Percentiles rank a stretch among this genome's conserved stretches.
These are phyloP conservation scores for Callopanchax toddi DNA, from an alignment of 2,113 vertebrate species.

Conservation along the genomic window DNA sequence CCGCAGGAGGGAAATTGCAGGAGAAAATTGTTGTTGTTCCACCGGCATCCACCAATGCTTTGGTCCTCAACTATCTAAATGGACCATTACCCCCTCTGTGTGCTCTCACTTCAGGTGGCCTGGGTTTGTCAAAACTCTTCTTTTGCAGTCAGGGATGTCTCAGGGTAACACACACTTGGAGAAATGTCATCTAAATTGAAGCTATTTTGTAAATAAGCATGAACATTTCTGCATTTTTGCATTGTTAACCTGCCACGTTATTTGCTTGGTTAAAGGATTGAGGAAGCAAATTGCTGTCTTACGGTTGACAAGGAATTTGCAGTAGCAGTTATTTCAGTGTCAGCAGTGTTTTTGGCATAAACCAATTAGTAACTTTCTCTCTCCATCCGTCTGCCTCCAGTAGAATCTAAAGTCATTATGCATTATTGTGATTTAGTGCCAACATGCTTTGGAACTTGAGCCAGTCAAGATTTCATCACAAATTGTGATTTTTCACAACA, in stretches of 20 bases:
- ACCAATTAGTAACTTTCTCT: conserved; percentile 3
- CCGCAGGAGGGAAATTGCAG: conserved; percentile 73
- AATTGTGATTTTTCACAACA: background rate
- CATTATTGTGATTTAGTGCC: background rate
- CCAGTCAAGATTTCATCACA: conserved; percentile 9
- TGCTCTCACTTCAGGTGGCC: conserved; percentile 52
- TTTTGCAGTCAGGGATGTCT: conserved; percentile 37
- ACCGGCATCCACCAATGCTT: conserved; percentile 58
- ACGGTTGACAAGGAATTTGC: background rate
- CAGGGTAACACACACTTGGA: conserved; percentile 11
- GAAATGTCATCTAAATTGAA: conserved; percentile 37
- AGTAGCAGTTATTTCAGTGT: background rate
- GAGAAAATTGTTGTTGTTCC: conserved; percentile 73
- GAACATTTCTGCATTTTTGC: conserved; percentile 18
- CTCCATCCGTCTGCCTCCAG: background rate
- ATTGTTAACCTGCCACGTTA: conserved; percentile 13
- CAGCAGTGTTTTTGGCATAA: background rate
- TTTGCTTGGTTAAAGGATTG: conserved; percentile 16
- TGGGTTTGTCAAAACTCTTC: conserved; percentile 53
- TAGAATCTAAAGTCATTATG: background rate
- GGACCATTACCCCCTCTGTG: conserved; percentile 70
- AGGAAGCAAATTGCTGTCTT: background rate
- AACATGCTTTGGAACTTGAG: background rate
- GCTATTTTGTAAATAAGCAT: conserved; percentile 13
- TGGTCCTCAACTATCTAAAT: conserved; percentile 65